Percentiles rank a stretch among this genome's conserved stretches.
phyloP scores from a whole-genome alignment of 2,797 vertebrate genomes.

The Melanotaenia maccullochi region DNA sequence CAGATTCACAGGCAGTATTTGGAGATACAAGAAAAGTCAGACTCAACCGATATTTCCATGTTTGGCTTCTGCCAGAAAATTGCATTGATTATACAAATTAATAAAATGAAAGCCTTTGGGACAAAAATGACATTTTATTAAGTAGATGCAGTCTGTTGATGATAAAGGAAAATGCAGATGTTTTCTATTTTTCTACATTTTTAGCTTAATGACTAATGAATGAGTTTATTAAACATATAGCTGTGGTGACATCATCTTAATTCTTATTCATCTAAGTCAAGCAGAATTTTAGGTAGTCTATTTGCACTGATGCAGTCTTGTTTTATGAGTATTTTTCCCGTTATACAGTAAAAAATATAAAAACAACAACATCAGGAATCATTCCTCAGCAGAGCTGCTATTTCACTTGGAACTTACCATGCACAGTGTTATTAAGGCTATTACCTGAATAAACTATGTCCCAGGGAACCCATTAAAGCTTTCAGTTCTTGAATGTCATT shows the following conservation, averaged over 20 bases:
- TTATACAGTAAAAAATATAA: background rate
- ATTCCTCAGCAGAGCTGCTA: slow-evolving; percentile 20
- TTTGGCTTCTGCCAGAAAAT: background rate
- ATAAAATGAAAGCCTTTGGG: background rate
- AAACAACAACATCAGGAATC: background rate
- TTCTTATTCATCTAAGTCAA: background rate
- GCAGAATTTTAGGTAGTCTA: background rate
- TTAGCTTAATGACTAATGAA: too few species aligned
- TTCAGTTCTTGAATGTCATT: slow-evolving; percentile 57
- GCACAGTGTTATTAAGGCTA: slow-evolving; percentile 37
- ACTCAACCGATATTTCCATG: slow-evolving; percentile 31
- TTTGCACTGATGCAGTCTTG: background rate
- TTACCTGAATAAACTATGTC: slow-evolving; percentile 45
- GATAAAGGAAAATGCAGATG: background rate
- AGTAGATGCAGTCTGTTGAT: background rate
- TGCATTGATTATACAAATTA: background rate
- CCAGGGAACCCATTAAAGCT: slow-evolving; percentile 40
- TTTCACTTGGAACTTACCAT: slow-evolving; percentile 36
- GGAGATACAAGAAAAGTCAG: slow-evolving; percentile 34
- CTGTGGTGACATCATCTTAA: background rate
- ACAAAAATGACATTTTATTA: background rate
- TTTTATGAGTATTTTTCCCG: background rate
- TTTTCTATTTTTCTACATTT: background rate
- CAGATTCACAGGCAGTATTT: slow-evolving; percentile 12
- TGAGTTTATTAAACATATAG: background rate